Conservation (phyloP, 2,113 vertebrate species). For the Pteronura brasiliensis region DNA sequence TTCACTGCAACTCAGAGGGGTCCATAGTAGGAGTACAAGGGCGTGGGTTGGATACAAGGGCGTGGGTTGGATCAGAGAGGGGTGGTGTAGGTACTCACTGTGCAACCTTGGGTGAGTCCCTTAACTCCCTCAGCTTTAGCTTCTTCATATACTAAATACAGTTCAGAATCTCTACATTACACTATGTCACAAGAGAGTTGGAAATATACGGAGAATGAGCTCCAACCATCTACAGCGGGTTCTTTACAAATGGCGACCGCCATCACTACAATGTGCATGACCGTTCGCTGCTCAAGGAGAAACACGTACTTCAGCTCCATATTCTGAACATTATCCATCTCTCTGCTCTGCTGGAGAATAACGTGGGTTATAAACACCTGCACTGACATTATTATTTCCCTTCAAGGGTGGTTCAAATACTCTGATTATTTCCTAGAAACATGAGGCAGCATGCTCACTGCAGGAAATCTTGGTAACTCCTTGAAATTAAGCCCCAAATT, state of each 20-base stretch:
- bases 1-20: not conserved
- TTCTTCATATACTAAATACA: not conserved
- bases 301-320: not conserved
- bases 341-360: not conserved
- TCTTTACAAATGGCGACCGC: not conserved
- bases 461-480: not conserved
- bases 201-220: not conserved
- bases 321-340: not conserved
- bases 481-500: not conserved
- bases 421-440: not conserved
- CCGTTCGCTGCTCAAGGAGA: not conserved
- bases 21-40: too few relatives aligned
- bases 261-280: not conserved
- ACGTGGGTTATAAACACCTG: not conserved
- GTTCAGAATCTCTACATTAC: not conserved
- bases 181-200: not conserved
- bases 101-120: not conserved
- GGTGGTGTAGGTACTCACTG: too few relatives aligned
- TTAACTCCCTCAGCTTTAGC: not conserved
- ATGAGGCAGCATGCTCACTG: not conserved
- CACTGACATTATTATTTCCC: not conserved
- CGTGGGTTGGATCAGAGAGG: not conserved
- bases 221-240: not conserved
- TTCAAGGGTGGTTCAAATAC: not conserved
- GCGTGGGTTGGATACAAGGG: rapidly evolving